Conservation (phyloP, 2,113 vertebrate genomes). For the Toxostoma redivivum region DNA sequence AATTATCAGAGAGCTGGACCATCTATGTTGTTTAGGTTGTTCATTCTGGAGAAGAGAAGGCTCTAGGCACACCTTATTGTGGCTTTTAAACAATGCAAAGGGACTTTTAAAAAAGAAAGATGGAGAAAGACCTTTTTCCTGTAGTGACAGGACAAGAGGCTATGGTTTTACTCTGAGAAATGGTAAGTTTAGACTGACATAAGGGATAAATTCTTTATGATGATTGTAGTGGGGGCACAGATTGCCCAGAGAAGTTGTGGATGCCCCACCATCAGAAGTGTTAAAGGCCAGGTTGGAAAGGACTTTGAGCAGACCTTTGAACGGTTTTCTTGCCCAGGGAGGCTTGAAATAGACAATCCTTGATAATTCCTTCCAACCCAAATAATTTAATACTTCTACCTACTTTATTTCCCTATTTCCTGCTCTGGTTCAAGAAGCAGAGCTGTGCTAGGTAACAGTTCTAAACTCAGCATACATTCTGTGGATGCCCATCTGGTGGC, state of each 20-base stretch:
- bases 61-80: not conserved
- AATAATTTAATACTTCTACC: not conserved
- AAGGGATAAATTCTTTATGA: not conserved
- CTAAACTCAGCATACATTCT: not conserved
- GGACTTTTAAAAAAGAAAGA: not conserved
- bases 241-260: not conserved
- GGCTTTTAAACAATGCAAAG: not conserved
- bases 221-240: not conserved
- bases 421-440: not conserved
- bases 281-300: not conserved
- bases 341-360: not conserved
- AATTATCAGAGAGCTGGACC: not conserved
- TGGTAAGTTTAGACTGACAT: not conserved
- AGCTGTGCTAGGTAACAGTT: not conserved
- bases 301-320: not conserved
- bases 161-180: not conserved
- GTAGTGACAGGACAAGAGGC: not conserved
- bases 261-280: not conserved
- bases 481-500: not conserved
- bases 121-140: not conserved
- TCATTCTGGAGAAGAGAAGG: not conserved
- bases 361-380: not conserved
- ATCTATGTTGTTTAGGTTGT: not conserved
- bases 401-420: not conserved
- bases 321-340: not conserved